Conservation (phyloP, 2,797 vertebrate species). For the Enoplosus armatus region DNA sequence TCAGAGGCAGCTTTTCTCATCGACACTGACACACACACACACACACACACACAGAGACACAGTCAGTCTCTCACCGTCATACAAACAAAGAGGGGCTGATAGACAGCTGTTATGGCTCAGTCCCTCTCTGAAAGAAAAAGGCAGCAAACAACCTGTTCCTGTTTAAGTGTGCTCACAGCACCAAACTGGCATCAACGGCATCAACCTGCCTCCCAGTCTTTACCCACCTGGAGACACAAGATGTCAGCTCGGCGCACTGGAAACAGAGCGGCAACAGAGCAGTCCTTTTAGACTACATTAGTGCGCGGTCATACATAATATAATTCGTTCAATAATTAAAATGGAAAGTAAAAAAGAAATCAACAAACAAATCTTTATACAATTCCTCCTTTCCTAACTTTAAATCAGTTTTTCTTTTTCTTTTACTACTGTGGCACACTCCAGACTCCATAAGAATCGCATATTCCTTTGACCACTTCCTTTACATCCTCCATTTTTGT, state of each 20-base stretch:
- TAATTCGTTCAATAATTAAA: too few species aligned
- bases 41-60: conserved; percentile 22
- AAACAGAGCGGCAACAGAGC: too few species aligned
- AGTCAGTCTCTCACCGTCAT: conserved; percentile 28
- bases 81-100: conserved; percentile 47
- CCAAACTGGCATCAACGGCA: conserved; percentile 30
- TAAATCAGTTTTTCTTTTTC: too few species aligned
- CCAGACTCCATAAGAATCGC: too few species aligned
- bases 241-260: not conserved
- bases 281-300: too few species aligned
- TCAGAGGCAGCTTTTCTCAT: conserved; percentile 33
- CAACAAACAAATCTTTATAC: too few species aligned
- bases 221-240: conserved; percentile 16
- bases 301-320: too few species aligned
- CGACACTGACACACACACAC: conserved; percentile 7
- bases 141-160: conserved; percentile 37
- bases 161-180: conserved; percentile 13
- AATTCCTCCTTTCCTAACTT: too few species aligned
- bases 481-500: too few species aligned
- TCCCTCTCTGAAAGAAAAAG: conserved; percentile 16
- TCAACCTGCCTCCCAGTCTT: not conserved
- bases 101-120: conserved; percentile 40
- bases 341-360: too few species aligned
- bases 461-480: too few species aligned
- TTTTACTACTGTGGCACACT: too few species aligned